A percentile compares a stretch with the other conserved stretches of the same genome.
phyloP scores from a whole-genome alignment of 2,888 invertebrate species.

The Lottia scabra region DNA sequence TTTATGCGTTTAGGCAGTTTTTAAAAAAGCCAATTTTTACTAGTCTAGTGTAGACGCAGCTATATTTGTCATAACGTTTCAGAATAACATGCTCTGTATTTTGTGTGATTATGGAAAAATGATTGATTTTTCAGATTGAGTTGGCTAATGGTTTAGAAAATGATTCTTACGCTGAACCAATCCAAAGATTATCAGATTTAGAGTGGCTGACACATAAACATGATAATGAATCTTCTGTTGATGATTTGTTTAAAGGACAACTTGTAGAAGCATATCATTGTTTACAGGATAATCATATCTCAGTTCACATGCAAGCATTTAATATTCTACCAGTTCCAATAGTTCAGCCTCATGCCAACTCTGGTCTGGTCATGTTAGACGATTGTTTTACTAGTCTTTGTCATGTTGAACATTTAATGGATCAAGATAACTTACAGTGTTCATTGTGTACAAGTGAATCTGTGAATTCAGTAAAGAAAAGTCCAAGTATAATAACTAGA shows the following conservation, averaged over 20 bases:
- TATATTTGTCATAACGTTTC: too few species aligned
- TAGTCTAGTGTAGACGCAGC: too few species aligned
- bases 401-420: slow-evolving; percentile 57
- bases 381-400: slow-evolving; percentile 65
- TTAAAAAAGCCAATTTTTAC: too few species aligned
- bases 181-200: slow-evolving; percentile 64
- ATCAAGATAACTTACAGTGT: slow-evolving; percentile 50
- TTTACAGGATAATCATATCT: slow-evolving; percentile 55
- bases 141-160: slow-evolving; percentile 59
- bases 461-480: not conserved
- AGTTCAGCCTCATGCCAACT: slow-evolving; percentile 47
- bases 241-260: slow-evolving; percentile 65
- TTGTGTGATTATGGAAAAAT: too few species aligned
- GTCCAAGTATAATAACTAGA: not conserved
- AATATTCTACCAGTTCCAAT: slow-evolving; percentile 65
- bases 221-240: slow-evolving; percentile 57
- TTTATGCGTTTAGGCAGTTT: too few species aligned
- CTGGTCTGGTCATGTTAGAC: slow-evolving; percentile 56
- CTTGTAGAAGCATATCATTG: slow-evolving; percentile 62
- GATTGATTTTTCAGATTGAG: slow-evolving; percentile 56
- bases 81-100: too few species aligned
- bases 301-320: slow-evolving; percentile 63
- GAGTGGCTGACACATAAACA: slow-evolving; percentile 67
- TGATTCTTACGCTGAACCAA: slow-evolving; percentile 63
- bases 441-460: slow-evolving; percentile 25